Evolutionary conservation across 2,797 vertebrate genomes (phyloP).

Genomic region (Pagetopsis macropterus): DNA sequence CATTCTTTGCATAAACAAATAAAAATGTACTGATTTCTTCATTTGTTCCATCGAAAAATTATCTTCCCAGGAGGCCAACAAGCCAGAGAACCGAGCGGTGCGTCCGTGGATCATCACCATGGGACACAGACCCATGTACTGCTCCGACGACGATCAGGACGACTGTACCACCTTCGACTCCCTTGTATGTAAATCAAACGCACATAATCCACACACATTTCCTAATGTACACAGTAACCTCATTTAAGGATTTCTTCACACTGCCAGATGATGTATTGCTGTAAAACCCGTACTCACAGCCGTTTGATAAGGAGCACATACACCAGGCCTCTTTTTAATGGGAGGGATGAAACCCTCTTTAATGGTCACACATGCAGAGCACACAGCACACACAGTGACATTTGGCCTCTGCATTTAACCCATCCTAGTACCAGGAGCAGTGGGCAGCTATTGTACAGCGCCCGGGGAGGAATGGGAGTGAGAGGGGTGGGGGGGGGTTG

Average conservation of each 20-base stretch:
- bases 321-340: no score
- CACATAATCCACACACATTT: background rate
- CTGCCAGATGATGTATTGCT: background rate
- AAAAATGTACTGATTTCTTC: background rate
- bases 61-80: slow-evolving; percentile 84
- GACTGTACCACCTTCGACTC: slow-evolving; percentile 89
- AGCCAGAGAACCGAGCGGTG: slow-evolving; percentile 77
- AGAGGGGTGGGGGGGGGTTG: no score
- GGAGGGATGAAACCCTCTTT: no score
- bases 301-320: background rate
- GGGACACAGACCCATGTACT: slow-evolving; percentile 95
- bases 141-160: slow-evolving; percentile 89
- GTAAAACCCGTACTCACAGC: slow-evolving; percentile 5
- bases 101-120: slow-evolving; percentile 94
- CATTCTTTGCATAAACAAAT: background rate
- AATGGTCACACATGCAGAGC: no score
- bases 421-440: no score
- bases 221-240: background rate
- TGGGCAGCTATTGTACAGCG: no score
- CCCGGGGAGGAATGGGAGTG: no score
- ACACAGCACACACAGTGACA: no score
- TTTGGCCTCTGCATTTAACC: no score
- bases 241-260: background rate
- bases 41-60: slow-evolving; percentile 1
- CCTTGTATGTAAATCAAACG: slow-evolving; percentile 72